Evolutionary conservation across 2,797 vertebrate species (phyloP).

Genomic region (Microtus obscurus): DNA sequence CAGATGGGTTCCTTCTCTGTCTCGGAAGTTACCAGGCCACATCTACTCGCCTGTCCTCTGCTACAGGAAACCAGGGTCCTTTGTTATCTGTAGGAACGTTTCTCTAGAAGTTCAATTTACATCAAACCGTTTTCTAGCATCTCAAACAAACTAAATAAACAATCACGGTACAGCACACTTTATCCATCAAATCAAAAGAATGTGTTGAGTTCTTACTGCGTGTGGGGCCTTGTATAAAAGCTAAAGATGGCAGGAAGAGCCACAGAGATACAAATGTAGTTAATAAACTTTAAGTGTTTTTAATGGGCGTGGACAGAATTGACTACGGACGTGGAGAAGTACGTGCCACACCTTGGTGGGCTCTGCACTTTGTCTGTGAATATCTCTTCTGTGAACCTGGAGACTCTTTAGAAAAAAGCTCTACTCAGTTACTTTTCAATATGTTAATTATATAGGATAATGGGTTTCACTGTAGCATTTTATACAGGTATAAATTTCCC

Average conservation of each 20-base stretch:
- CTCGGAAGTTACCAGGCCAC: constrained; percentile 11
- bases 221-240: background rate
- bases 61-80: background rate
- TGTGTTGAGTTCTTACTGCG: background rate
- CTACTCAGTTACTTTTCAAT: background rate
- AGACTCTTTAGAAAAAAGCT: background rate
- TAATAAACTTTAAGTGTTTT: background rate
- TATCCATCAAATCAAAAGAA: constrained; percentile 14
- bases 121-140: constrained; percentile 11
- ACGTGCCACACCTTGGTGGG: background rate
- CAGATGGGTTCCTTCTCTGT: background rate
- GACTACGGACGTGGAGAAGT: background rate
- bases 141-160: background rate
- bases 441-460: background rate
- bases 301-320: background rate
- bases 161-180: background rate
- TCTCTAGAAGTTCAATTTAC: constrained; percentile 28
- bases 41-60: background rate
- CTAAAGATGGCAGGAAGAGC: background rate
- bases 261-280: background rate
- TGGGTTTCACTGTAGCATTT: background rate
- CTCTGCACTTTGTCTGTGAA: background rate
- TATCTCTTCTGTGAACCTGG: background rate
- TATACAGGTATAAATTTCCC: background rate
- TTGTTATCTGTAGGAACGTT: background rate